These are phyloP conservation scores for Chloroclysta siterata DNA, from an alignment of 2,888 invertebrate species.

Conservation along the genomic window DNA sequence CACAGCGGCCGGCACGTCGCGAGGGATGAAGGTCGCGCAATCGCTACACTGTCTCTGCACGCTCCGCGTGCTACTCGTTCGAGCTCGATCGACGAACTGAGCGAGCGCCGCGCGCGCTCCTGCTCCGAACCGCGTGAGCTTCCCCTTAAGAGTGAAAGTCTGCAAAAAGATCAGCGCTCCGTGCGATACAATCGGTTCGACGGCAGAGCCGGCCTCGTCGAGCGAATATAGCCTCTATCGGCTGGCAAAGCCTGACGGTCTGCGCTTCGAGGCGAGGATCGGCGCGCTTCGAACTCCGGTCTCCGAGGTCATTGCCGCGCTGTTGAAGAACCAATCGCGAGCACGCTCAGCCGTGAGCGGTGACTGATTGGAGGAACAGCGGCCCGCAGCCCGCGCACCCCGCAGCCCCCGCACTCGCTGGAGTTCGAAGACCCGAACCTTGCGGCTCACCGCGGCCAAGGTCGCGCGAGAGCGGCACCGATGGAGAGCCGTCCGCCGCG, in stretches of 20 bases:
- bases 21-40: conserved; percentile 80
- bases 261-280: conserved; percentile 86
- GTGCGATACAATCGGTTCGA: conserved; percentile 82
- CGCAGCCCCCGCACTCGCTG: conserved; percentile 58
- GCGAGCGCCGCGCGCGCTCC: conserved; percentile 76
- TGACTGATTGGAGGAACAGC: conserved; percentile 74
- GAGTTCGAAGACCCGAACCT: conserved; percentile 94
- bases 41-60: conserved; percentile 62
- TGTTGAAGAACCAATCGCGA: conserved; percentile 77
- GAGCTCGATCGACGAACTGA: conserved; percentile 86
- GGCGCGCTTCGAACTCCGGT: conserved; percentile 92
- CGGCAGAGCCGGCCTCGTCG: conserved; percentile 61
- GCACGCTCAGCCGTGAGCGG: conserved; percentile 77
- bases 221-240: conserved; percentile 82
- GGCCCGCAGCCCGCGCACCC: conserved; percentile 71
- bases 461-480: conserved; percentile 85
- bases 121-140: conserved; percentile 70
- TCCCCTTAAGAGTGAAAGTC: conserved; percentile 85
- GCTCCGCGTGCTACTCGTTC: conserved; percentile 78
- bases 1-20: conserved; percentile 66
- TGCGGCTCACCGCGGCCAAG: conserved; percentile 94
- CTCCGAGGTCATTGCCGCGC: conserved; percentile 94
- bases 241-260: conserved; percentile 80
- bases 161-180: conserved; percentile 83
- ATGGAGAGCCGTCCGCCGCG: conserved; percentile 66